Evolutionary conservation across 2,888 invertebrate genomes (phyloP).

Genomic region (Blera fallax): DNA sequence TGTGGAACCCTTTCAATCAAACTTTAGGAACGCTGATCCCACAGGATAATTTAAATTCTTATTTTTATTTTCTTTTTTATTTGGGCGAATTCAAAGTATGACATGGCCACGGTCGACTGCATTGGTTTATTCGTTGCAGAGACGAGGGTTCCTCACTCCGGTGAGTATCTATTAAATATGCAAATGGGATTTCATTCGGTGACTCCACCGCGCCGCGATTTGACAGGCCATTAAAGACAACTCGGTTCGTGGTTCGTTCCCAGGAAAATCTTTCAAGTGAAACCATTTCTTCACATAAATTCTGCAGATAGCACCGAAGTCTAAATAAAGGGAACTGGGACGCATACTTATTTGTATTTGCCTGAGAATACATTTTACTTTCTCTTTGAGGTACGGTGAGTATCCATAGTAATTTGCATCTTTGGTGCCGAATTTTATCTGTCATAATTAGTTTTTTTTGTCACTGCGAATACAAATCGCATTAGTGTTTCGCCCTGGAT

Average conservation of each 20-base stretch:
- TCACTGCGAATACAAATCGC: slow-evolving; percentile 17
- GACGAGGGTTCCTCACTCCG: slow-evolving; percentile 35
- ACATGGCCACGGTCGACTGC: slow-evolving; percentile 56
- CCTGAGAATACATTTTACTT: neutral
- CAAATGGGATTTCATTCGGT: slow-evolving; percentile 61
- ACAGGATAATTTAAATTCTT: slow-evolving; percentile 25
- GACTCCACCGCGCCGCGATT: neutral
- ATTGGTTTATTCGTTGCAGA: slow-evolving; percentile 19
- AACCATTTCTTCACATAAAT: slow-evolving; percentile 40
- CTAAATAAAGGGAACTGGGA: slow-evolving; percentile 14
- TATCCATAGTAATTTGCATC: neutral
- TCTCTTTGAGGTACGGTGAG: neutral
- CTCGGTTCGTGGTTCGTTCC: slow-evolving; percentile 28
- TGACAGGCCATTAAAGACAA: slow-evolving; percentile 15
- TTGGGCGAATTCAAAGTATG: slow-evolving; percentile 32
- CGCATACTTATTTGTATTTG: neutral
- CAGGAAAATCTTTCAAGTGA: slow-evolving; percentile 65
- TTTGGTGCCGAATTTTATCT: neutral
- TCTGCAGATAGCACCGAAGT: neutral
- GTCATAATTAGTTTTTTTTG: slow-evolving; percentile 19
- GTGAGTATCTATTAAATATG: slow-evolving; percentile 65
- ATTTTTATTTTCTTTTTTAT: slow-evolving; percentile 15
- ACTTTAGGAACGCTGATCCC: slow-evolving; percentile 35
- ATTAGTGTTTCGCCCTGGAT: neutral
- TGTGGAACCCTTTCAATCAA: slow-evolving; percentile 32